Conservation (phyloP, 2,797 vertebrate genomes). For the Xenentodon cancila region DNA sequence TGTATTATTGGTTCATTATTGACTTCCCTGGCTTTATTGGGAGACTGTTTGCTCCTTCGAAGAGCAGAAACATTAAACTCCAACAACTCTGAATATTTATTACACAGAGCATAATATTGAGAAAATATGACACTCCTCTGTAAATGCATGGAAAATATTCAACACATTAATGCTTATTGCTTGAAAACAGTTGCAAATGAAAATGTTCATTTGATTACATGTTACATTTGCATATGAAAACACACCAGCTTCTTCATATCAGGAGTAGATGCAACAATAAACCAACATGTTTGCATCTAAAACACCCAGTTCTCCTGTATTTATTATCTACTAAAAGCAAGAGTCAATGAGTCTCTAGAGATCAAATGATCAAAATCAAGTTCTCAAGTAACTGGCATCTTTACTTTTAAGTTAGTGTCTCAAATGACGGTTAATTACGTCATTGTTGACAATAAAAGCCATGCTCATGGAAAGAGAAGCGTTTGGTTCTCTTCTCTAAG, state of each 20-base stretch:
- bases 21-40: slow-evolving; percentile 61
- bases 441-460: too few species aligned
- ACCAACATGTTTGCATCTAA: slow-evolving; percentile 1
- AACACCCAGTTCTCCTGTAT: not conserved
- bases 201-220: slow-evolving; percentile 39
- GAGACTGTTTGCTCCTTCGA: slow-evolving; percentile 50
- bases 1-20: slow-evolving; percentile 66
- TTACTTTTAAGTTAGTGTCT: too few species aligned
- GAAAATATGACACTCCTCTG: slow-evolving; percentile 38
- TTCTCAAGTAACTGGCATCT: too few species aligned
- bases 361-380: not conserved
- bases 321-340: not conserved
- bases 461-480: too few species aligned
- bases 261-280: slow-evolving; percentile 16
- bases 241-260: slow-evolving; percentile 18
- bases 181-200: slow-evolving; percentile 33
- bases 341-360: not conserved
- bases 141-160: not conserved
- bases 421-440: too few species aligned
- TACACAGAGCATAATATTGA: slow-evolving; percentile 39
- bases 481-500: too few species aligned
- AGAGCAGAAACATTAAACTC: slow-evolving; percentile 46
- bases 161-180: slow-evolving; percentile 28
- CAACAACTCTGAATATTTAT: slow-evolving; percentile 46
- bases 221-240: slow-evolving; percentile 38